Evolutionary conservation across 2,113 vertebrate genomes (phyloP).

Genomic region (Istiophorus platypterus): DNA sequence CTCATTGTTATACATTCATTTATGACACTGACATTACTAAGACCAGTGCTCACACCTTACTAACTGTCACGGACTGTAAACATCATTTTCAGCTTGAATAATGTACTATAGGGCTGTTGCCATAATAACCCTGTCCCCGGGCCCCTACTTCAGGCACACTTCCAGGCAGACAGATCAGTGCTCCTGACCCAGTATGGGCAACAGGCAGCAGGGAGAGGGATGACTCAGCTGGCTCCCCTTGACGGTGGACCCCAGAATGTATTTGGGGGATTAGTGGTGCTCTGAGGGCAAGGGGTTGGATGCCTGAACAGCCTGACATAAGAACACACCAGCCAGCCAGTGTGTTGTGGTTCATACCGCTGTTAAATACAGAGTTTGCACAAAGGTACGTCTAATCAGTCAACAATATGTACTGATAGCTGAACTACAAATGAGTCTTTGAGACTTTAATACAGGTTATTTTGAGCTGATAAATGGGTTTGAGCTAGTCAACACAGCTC

Average conservation of each 20-base stretch:
- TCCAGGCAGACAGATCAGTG: slow-evolving; percentile 76
- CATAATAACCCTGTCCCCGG: slow-evolving; percentile 15
- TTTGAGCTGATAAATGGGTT: background rate
- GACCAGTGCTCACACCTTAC: background rate
- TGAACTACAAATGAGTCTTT: slow-evolving; percentile 8
- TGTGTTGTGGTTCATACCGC: no score
- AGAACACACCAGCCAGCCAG: slow-evolving; percentile 21
- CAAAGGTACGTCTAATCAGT: no score
- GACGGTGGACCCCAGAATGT: slow-evolving; percentile 51
- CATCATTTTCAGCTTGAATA: background rate
- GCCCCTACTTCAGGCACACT: slow-evolving; percentile 42
- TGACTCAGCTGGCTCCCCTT: slow-evolving; percentile 73
- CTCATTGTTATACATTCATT: slow-evolving; percentile 31
- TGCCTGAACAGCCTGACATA: slow-evolving; percentile 21
- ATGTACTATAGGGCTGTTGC: background rate
- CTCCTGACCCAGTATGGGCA: slow-evolving; percentile 43
- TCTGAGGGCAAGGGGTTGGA: slow-evolving; percentile 30
- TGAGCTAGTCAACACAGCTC: background rate
- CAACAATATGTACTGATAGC: background rate
- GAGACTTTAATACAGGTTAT: background rate
- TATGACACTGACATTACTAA: background rate
- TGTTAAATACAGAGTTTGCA: no score
- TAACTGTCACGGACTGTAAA: slow-evolving; percentile 16
- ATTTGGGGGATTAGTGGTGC: slow-evolving; percentile 60
- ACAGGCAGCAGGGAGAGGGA: slow-evolving; percentile 35